Percentiles rank a stretch among this genome's conserved stretches.
Conservation (phyloP, 2,113 vertebrate species). For the Phocoena sinus region DNA sequence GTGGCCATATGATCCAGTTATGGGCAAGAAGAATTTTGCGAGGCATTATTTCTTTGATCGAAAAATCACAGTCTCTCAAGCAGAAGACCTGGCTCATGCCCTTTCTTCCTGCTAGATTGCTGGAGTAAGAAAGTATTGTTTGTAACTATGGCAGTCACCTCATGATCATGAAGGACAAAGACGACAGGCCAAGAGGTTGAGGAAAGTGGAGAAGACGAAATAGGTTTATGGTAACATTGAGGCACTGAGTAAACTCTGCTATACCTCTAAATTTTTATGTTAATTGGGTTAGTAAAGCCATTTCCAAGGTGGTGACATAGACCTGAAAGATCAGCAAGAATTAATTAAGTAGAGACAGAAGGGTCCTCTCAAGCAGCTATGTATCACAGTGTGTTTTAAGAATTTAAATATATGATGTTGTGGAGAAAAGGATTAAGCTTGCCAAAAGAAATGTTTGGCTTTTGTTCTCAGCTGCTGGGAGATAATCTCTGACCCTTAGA, state of each 20-base stretch:
- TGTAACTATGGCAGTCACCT: neutral
- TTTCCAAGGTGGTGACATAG: neutral
- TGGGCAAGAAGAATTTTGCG: neutral
- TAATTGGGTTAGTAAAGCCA: neutral
- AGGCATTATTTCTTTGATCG: neutral
- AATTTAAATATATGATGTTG: neutral
- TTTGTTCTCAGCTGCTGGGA: neutral
- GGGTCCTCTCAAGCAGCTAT: neutral
- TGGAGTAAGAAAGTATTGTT: neutral
- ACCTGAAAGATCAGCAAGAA: neutral
- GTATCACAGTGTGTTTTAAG: neutral
- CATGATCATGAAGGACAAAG: neutral
- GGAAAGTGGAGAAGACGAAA: neutral
- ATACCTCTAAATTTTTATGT: neutral
- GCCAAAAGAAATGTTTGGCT: neutral
- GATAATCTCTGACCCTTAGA: neutral
- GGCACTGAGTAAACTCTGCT: neutral
- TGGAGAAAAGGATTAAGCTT: neutral
- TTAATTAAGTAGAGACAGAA: neutral
- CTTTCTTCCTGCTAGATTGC: neutral
- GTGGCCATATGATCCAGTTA: neutral
- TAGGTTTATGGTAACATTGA: neutral
- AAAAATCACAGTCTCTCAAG: neutral
- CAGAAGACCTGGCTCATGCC: neutral
- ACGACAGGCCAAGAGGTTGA: neutral